A percentile compares a stretch with the other conserved stretches of the same genome.
phyloP scores from a whole-genome alignment of 2,113 vertebrate genomes.

The Myotis davidii region DNA sequence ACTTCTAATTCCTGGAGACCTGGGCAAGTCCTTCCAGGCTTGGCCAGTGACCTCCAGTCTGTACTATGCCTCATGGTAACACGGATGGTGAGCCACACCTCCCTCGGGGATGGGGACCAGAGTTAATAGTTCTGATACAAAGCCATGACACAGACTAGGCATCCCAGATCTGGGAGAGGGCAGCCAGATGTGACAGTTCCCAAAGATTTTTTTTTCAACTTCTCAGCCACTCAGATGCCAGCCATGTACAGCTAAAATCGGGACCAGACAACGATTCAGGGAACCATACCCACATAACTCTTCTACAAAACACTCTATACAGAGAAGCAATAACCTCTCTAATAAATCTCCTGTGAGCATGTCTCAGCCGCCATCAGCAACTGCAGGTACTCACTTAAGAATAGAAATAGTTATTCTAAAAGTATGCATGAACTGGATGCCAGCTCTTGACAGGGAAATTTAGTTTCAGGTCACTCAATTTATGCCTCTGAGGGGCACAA shows the following conservation, averaged over 20 bases:
- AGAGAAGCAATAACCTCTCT: conserved; percentile 74
- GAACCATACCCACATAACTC: background rate
- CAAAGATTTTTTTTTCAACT: background rate
- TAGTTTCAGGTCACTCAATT: conserved; percentile 83
- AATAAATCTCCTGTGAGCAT: conserved; percentile 79
- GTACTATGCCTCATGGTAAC: background rate
- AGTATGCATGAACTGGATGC: conserved; percentile 76
- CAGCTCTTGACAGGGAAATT: conserved; percentile 84
- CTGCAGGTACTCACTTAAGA: conserved; percentile 75
- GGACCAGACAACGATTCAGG: background rate
- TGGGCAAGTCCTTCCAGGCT: background rate
- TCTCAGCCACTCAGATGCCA: background rate
- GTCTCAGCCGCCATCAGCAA: conserved; percentile 70
- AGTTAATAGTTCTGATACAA: background rate
- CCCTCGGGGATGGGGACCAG: background rate
- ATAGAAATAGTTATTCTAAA: conserved; percentile 67
- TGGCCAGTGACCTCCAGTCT: background rate
- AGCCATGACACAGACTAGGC: background rate
- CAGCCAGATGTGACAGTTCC: background rate
- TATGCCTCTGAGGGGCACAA: conserved; percentile 81
- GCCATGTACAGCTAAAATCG: background rate
- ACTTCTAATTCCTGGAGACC: background rate
- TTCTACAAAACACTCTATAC: background rate
- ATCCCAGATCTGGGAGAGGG: background rate
- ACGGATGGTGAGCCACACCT: background rate